Evolutionary conservation across 2,797 vertebrate species (phyloP), one percentile per base, ranked within the genome.

Genomic region (Crenichthys baileyi): DNA sequence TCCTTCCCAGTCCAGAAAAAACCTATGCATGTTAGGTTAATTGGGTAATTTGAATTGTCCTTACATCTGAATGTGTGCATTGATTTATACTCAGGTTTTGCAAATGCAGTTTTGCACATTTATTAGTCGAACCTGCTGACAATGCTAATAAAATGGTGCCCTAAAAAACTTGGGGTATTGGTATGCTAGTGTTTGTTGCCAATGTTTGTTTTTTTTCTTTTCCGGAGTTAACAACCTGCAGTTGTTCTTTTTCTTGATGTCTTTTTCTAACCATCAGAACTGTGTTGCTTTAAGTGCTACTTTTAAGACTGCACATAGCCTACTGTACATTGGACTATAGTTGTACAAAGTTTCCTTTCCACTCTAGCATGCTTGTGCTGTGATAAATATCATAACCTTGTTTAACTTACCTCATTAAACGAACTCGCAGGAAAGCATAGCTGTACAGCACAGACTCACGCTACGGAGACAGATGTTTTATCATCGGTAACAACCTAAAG

Each of bases 341-440:
- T 53, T 79, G 60, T 53, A n/a, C 39, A 55, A 71, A 55, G 63
- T 76, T 60, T 20, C 46, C 70, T 83, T 81, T 55, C 78, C 56
- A 73, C 44, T 80, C 36, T 61, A 29, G 67, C 60, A 76, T 58
- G 36, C 3, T 50, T 83, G 60, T 78, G 18, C 73, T 73, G 58
- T 81, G 46, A 81, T 77, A 85, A 85, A 85, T 79, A 79, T 48
- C 72, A 71, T 44, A 76, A 88, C 88, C 81, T 86, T 82, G 72
- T 78, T 83, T 86, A 85, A 87, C 77, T 85, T 74, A 68, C 76
- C 83, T 82, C 67, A 84, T 83, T 83, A 81, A 79, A 80, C 41
- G 72, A 76, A 83, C 75, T 67, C 48, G 26, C 63, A 44, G 71
- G 67, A 68, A 76, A 79, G 83, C 26, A 39, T 22, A 13, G 12